Percentiles rank a stretch among this genome's conserved stretches.
Conservation (phyloP, 2,113 vertebrate genomes). For the Sceloporus tristichus region DNA sequence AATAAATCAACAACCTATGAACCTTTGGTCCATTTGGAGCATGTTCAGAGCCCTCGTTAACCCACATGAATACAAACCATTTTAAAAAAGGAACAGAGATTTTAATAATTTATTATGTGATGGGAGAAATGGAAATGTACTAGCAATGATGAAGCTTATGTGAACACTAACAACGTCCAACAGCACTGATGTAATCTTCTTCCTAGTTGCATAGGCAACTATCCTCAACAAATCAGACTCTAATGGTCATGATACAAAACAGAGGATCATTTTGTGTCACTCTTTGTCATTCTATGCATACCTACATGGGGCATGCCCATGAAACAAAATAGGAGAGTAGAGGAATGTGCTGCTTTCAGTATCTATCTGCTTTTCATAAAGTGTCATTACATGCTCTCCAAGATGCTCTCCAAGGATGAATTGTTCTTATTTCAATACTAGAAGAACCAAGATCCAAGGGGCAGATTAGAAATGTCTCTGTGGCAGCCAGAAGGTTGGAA, state of each 20-base stretch:
- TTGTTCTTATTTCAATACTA: background rate
- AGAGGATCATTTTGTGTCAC: background rate
- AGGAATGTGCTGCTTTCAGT: background rate
- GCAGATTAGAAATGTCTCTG: background rate
- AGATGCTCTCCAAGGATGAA: background rate
- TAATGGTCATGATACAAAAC: background rate
- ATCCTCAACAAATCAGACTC: background rate
- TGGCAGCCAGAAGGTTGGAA: background rate
- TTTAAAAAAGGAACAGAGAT: constrained; percentile 66
- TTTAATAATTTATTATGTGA: constrained; percentile 65
- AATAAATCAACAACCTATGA: constrained; percentile 72
- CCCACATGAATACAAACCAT: constrained; percentile 61
- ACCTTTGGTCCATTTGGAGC: constrained; percentile 64
- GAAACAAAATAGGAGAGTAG: background rate
- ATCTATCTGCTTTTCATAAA: background rate
- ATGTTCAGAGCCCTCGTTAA: constrained; percentile 69
- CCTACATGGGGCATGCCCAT: background rate
- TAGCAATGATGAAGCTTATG: constrained; percentile 53
- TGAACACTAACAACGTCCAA: constrained; percentile 44
- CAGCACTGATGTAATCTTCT: constrained; percentile 14
- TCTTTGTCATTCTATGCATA: background rate
- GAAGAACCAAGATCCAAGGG: background rate
- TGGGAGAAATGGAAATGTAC: constrained; percentile 60
- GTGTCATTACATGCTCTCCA: background rate
- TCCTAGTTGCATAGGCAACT: background rate